These are phyloP conservation scores for Drosophila elegans DNA, from an alignment of 1,140 invertebrate genomes.

Conservation along the genomic window DNA sequence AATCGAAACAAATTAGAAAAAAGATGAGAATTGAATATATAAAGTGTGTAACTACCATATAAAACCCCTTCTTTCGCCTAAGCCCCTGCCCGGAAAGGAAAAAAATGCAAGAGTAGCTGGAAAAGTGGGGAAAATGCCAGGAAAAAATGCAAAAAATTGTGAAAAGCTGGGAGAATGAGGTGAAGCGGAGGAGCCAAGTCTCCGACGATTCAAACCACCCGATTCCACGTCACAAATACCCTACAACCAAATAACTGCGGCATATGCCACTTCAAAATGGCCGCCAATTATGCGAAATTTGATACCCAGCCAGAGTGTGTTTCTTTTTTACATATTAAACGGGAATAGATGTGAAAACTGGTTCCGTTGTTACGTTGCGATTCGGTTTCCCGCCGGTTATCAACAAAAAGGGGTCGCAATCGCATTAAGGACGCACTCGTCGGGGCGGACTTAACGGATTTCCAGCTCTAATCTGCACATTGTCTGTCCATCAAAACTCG, in stretches of 20 bases:
- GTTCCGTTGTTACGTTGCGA: constrained; percentile 23
- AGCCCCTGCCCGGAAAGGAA: constrained; percentile 6
- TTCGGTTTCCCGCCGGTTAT: constrained; percentile 29
- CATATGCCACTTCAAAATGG: constrained; percentile 65
- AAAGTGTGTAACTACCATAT: fast-evolving
- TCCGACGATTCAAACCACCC: constrained; percentile 2
- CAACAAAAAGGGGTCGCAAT: constrained; percentile 44
- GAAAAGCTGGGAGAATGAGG: not conserved
- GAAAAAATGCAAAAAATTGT: constrained; percentile 38
- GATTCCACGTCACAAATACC: constrained; percentile 1
- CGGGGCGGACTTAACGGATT: constrained; percentile 73
- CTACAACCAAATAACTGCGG: constrained; percentile 25
- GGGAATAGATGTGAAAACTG: constrained; percentile 55
- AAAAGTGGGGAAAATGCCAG: constrained; percentile 29
- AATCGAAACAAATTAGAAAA: not conserved
- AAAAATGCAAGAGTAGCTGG: constrained; percentile 25
- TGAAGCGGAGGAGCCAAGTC: constrained; percentile 1
- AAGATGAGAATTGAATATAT: not conserved
- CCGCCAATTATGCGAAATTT: constrained; percentile 76
- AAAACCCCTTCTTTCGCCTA: not conserved
- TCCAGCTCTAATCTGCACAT: constrained; percentile 71
- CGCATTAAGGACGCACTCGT: constrained; percentile 67
- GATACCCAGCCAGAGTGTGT: constrained; percentile 51
- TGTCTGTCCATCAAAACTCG: constrained; percentile 45
- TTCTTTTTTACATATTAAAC: constrained; percentile 28